Percentiles rank a stretch among this genome's conserved stretches.
These are phyloP conservation scores for Sebastes elongatus DNA, from an alignment of 2,797 vertebrate genomes.

Conservation along the genomic window DNA sequence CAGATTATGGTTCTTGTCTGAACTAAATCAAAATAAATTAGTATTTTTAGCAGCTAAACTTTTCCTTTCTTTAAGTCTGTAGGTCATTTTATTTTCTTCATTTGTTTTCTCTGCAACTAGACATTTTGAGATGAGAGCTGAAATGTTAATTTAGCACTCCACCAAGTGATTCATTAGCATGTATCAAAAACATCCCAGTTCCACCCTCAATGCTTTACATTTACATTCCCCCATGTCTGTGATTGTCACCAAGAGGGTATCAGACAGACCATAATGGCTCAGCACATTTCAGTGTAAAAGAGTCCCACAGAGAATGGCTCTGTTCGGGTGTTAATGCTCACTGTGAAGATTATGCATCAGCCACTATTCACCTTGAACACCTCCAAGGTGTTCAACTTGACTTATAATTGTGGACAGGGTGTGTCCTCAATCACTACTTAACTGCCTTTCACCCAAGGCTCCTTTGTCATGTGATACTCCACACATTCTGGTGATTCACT, in stretches of 20 bases:
- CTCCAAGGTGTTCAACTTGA: background rate
- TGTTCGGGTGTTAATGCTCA: slow-evolving; percentile 22
- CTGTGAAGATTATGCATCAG: background rate
- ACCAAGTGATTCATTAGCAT: slow-evolving; percentile 7
- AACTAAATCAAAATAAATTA: background rate
- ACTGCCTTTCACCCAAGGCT: background rate
- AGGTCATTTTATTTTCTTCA: background rate
- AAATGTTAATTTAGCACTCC: background rate
- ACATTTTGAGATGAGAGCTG: background rate
- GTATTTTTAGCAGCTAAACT: background rate
- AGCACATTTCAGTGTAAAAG: background rate
- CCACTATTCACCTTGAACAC: background rate
- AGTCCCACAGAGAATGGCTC: background rate
- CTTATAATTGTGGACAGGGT: background rate
- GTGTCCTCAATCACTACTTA: background rate
- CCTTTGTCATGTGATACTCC: background rate
- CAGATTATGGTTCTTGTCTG: background rate
- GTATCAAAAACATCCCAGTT: background rate
- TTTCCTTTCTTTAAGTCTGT: background rate
- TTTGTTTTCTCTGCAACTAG: background rate
- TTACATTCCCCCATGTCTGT: slow-evolving; percentile 22
- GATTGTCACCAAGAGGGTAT: background rate
- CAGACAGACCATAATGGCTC: background rate
- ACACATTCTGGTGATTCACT: background rate
- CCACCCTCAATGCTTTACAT: background rate